Evolutionary conservation across 2,113 vertebrate species (phyloP).

Genomic region (Marcusenius ussheri): DNA sequence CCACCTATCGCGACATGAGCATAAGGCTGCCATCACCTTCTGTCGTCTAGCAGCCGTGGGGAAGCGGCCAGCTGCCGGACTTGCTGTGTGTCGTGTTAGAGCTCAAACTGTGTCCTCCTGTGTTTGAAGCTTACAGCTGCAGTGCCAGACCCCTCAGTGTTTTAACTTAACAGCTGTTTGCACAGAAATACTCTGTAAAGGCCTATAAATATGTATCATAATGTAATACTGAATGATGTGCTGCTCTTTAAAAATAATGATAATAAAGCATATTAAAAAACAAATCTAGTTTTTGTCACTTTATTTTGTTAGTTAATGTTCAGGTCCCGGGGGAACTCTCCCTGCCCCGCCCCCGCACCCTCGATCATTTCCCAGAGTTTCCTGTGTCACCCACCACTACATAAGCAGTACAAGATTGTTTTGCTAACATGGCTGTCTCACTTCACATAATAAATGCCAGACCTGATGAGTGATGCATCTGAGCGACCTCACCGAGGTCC

Average conservation of each 20-base stretch:
- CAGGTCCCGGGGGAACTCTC: neutral
- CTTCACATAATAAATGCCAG: neutral
- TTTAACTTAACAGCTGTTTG: slow-evolving; percentile 41
- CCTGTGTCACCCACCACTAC: slow-evolving; percentile 44
- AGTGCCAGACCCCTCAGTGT: slow-evolving; percentile 25
- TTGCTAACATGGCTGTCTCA: slow-evolving; percentile 54
- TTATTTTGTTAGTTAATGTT: slow-evolving; percentile 42
- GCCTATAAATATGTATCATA: slow-evolving; percentile 54
- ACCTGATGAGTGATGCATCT: neutral
- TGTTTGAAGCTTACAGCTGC: neutral
- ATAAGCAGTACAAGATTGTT: slow-evolving; percentile 55
- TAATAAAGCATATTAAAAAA: slow-evolving; percentile 55
- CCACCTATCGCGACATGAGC: slow-evolving; percentile 5
- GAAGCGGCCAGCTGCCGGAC: neutral
- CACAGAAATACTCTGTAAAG: slow-evolving; percentile 47
- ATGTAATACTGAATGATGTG: slow-evolving; percentile 66
- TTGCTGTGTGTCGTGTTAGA: slow-evolving; percentile 7
- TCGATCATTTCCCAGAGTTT: neutral
- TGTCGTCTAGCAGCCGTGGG: slow-evolving; percentile 14
- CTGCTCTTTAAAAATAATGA: slow-evolving; percentile 60
- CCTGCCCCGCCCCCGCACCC: neutral
- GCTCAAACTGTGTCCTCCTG: slow-evolving; percentile 16
- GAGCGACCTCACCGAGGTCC: neutral
- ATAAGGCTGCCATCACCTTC: neutral
- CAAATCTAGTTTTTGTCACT: slow-evolving; percentile 44